Conservation (phyloP, 2,888 invertebrate genomes). For the Dinocampus coccinellae region DNA sequence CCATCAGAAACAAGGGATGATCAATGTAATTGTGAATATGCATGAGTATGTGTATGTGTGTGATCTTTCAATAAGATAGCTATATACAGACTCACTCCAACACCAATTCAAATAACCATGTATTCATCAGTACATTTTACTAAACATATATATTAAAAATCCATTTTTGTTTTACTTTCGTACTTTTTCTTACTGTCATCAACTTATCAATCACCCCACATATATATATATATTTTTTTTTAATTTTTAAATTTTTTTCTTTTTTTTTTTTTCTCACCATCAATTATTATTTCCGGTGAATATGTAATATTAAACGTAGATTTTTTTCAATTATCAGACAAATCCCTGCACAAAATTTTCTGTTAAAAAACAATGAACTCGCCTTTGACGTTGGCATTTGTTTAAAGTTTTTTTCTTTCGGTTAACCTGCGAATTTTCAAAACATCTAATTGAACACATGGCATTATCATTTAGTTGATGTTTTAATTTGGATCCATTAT, state of each 20-base stretch:
- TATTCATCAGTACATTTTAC: not conserved
- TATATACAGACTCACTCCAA: not conserved
- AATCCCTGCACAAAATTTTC: conserved; percentile 36
- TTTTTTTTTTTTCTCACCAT: too few relatives aligned
- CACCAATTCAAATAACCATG: not conserved
- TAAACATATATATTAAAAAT: not conserved
- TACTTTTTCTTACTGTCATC: not conserved
- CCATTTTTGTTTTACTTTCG: not conserved
- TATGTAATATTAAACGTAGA: too few relatives aligned
- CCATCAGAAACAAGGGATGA: conserved; percentile 46
- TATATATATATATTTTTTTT: too few relatives aligned
- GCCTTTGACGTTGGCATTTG: conserved; percentile 46
- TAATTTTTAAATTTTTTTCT: too few relatives aligned
- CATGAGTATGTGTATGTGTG: conserved; percentile 12
- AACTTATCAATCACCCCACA: not conserved
- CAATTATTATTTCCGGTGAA: not conserved
- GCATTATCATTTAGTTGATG: not conserved
- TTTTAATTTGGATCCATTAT: not conserved
- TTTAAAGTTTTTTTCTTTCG: conserved; percentile 14
- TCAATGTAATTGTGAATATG: conserved; percentile 15
- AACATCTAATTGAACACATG: conserved; percentile 12
- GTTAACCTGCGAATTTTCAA: not conserved
- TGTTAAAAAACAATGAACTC: conserved; percentile 36
- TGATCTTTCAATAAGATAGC: conserved; percentile 9
- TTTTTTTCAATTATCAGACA: too few relatives aligned